These are phyloP conservation scores for Tokudaia tokunoshimensis DNA, from an alignment of 2,797 vertebrate species.

Conservation along the genomic window DNA sequence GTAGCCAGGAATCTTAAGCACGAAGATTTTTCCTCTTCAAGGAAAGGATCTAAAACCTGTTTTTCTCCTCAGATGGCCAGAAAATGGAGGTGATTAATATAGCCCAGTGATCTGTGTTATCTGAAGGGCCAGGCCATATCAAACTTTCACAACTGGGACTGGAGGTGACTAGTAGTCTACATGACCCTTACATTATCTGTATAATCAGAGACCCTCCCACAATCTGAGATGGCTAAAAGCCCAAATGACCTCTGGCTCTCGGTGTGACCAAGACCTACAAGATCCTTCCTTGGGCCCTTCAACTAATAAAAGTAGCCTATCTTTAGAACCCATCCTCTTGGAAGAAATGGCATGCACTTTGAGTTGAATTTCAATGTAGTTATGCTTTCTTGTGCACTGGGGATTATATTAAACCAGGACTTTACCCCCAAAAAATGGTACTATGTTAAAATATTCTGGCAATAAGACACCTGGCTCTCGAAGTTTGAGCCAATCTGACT, in stretches of 20 bases:
- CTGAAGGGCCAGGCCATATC: neutral
- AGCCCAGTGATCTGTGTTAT: too few relatives aligned
- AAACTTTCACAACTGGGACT: neutral
- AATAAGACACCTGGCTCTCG: neutral
- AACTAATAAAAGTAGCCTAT: neutral
- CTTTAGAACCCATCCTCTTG: neutral
- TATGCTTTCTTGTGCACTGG: neutral
- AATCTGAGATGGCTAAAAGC: neutral
- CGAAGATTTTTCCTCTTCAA: neutral
- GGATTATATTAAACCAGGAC: neutral
- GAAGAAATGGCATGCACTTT: neutral
- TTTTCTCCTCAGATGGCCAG: neutral
- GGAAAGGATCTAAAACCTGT: neutral
- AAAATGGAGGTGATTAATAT: neutral
- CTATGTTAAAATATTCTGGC: too few relatives aligned
- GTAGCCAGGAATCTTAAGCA: neutral
- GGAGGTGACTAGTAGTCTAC: neutral
- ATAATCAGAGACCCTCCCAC: neutral
- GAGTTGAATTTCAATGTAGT: neutral
- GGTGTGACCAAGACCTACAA: neutral
- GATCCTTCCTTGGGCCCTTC: neutral
- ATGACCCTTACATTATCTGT: neutral
- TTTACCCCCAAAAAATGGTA: neutral
- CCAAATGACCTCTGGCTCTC: neutral
- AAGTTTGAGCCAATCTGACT: neutral